A percentile compares a stretch with the other conserved stretches of the same genome.
These are phyloP conservation scores for Nymphalis polychloros DNA, from an alignment of 2,888 invertebrate species.

Conservation along the genomic window DNA sequence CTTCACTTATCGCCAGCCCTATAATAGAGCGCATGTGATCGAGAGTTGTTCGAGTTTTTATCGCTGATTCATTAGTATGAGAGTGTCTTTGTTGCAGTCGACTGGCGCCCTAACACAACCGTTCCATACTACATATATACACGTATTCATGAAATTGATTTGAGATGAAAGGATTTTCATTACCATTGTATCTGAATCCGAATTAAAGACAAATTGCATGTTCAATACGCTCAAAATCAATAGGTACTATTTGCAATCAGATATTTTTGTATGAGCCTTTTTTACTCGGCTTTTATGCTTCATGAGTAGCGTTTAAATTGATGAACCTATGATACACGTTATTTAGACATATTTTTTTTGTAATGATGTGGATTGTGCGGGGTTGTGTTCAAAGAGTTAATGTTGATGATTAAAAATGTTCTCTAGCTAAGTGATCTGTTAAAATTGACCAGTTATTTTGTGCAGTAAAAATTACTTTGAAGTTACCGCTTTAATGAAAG, in stretches of 20 bases:
- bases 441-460: not conserved
- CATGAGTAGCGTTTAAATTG: slow-evolving; percentile 36
- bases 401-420: slow-evolving; percentile 12
- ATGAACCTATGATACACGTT: slow-evolving; percentile 32
- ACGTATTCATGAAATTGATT: slow-evolving; percentile 68
- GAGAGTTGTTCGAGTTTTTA: slow-evolving; percentile 78
- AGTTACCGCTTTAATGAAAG: not conserved
- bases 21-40: slow-evolving; percentile 61
- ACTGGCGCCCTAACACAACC: slow-evolving; percentile 53
- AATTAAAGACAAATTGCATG: slow-evolving; percentile 52
- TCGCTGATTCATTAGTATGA: slow-evolving; percentile 79
- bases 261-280: slow-evolving; percentile 42
- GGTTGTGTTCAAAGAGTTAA: slow-evolving; percentile 15
- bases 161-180: slow-evolving; percentile 60
- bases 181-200: slow-evolving; percentile 48
- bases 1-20: slow-evolving; percentile 56
- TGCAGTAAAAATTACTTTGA: not conserved
- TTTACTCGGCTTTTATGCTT: slow-evolving; percentile 36
- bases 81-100: slow-evolving; percentile 73
- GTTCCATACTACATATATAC: slow-evolving; percentile 34
- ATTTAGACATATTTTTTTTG: slow-evolving; percentile 31
- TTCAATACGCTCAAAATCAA: slow-evolving; percentile 45
- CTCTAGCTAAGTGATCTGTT: slow-evolving; percentile 16
- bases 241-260: slow-evolving; percentile 42
- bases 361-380: slow-evolving; percentile 21